Base-by-base conservation (phyloP, 2,797 vertebrate genomes). In the Lacerta bilineata region DNA sequence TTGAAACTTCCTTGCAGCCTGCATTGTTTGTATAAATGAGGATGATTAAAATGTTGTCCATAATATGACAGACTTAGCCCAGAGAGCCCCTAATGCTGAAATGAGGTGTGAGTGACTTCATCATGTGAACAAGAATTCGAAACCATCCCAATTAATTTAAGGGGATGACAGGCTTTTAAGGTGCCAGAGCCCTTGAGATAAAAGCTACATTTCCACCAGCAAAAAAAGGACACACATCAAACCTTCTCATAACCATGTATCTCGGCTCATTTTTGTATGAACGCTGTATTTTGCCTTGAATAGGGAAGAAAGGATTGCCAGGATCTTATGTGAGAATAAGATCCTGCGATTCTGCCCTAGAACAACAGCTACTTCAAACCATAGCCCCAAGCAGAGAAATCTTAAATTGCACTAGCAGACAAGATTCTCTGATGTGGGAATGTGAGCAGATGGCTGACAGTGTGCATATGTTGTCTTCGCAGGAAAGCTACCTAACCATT, bases 121-220 rank as follows among this genome's bases (percentile, higher is more conserved):
- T 39, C n/a, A 92, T 90, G 79, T 33, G 91, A 91, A 93, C 11
- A 90, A 91, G 87, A 0, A 0, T 55, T 80, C 36, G n/a, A 55
- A 89, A 88, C 59, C 88, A 78, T 89, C 72, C 80, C 80, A 11
- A 72, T 75, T 91, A 88, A 55, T 93, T 91, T 91, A 89, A 93
- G 89, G 85, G 69, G 78, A 86, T 43, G 29, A 1, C 43, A 92
- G 41, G 71, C 43, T 1, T 1, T 25, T 89, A 85, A 59, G 87
- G 41, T 91, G 76, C 15, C 41, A 64, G 61, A 23, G 61, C 61
- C 61, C 61, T 2, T 64, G 61, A 79, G 27, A 50, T 77, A 46
- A 61, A 88, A 94, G 80, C 17, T 88, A 59, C 36, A 79, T n/a
- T 88, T 80, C 8, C 68, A 61, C 83, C 59, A 43, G 41, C 72